Base-by-base conservation (phyloP, 2,888 invertebrate species). In the Tipula vernalis region DNA sequence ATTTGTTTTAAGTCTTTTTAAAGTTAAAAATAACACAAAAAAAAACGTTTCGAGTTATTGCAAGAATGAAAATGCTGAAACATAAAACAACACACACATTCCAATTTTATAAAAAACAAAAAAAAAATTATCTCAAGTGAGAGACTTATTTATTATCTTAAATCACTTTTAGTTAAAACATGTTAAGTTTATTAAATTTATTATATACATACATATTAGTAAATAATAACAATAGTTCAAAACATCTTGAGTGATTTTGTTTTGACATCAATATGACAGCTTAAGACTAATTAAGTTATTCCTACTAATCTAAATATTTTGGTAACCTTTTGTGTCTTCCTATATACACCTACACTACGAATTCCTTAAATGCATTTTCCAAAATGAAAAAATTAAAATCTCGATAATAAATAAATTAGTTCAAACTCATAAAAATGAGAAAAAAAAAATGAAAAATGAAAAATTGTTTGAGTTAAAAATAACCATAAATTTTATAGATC, bases 71-170 rank as follows among this genome's bases (percentile, higher is more conserved):
- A 51, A 71, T 71, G 28, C 71, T 4, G 18, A 71, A 71, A 71
- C 71, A 71, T 71, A 71, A 71, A 71, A 71, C 71, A 71, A 71
- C 71, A 71, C 71, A 71, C 71, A 71, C 71, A 71, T 71, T 71
- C 71, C 71, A 71, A 71, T 71, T 71, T 44, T 41, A 41, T 41
- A 51, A 51, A 15, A 57, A 51, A n/a, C 15, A 18, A 3, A 0
- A 71, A 18, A 18, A 71, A 71, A 71, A 71, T 28, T 71, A 71
- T 71, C 71, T 71, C 71, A 71, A 71, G 71, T 71, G 71, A 71
- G 71, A 71, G 71, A 28, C 71, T 71, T 71, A 71, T 71, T 71
- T 71, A 71, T 71, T 71, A 71, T 71, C 28, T 71, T 71, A 71
- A 71, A 71, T 28, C 71, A 71, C 71, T 28, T 71, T 71, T 71